Base-by-base conservation (phyloP, 2,113 vertebrate genomes). In the Dascyllus trimaculatus region DNA sequence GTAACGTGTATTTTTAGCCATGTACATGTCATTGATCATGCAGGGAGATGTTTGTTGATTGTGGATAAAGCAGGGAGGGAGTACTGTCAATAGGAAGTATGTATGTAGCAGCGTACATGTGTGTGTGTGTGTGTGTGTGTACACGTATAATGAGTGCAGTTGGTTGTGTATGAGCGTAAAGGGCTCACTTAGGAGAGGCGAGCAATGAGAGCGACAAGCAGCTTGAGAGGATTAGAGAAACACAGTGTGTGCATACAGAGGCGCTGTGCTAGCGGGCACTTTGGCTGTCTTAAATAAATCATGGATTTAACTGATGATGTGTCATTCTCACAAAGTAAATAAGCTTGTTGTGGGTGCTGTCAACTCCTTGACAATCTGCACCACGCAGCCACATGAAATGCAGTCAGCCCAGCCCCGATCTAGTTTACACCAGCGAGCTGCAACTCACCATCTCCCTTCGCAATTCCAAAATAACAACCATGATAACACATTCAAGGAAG, bases 241-340 rank as follows among this genome's bases (percentile, higher is more conserved):
- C 77, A 48, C 82, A 78, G 72, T 82, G 86, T 88, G 81, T 80
- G 86, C 67, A 70, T 70, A 85, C 77, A 76, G 71, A 81, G 80
- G 73, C 64, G 84, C 81, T 83, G 79, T 74, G 89, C 88, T 85
- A 62, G 75, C 53, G 86, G 89, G 87, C 91, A 90, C 92, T 91
- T 88, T 87, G 90, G 87, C 90, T 83, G 88, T 91, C 83, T 80
- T 86, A 74, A 90, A 90, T 63, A 92, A 91, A 90, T 89, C 74
- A 85, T 75, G 73, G 75, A 78, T 89, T 87, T 83, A 88, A 88
- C 78, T 81, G 82, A 89, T 89, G 83, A 87, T 68, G 79, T 83
- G 86, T 91, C 86, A 88, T 75, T 84, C 83, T 79, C 80, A 80
- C 82, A 79, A 84, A 85, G 89, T 90, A 92, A 93, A 91, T 87